Percentiles rank a stretch among this genome's conserved stretches.
Conservation (phyloP, 2,888 invertebrate species). For the Stenodera caucasica region DNA sequence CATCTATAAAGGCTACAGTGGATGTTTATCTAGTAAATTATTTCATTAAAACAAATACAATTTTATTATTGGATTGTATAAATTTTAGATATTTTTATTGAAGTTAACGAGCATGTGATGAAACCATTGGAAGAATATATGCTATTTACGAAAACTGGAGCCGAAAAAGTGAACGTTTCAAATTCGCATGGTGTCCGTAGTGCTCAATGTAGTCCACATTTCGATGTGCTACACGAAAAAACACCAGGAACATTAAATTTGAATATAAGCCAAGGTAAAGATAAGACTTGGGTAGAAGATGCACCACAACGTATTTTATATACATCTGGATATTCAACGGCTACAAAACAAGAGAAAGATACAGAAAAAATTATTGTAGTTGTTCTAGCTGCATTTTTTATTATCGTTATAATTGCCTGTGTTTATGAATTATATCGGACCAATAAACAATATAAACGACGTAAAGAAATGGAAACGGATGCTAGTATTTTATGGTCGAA, state of each 20-base stretch:
- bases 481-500: constrained; percentile 74
- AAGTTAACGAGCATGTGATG: constrained; percentile 85
- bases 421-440: constrained; percentile 76
- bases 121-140: constrained; percentile 90
- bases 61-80: constrained; percentile 8
- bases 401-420: constrained; percentile 68
- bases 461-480: constrained; percentile 75
- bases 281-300: constrained; percentile 83
- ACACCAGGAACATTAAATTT: constrained; percentile 61
- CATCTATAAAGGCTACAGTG: constrained; percentile 84
- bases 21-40: constrained; percentile 86
- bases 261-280: constrained; percentile 67
- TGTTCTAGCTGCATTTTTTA: constrained; percentile 73
- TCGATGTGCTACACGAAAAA: constrained; percentile 65
- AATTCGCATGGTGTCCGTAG: constrained; percentile 84
- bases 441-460: constrained; percentile 71
- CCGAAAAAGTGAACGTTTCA: constrained; percentile 83
- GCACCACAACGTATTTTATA: constrained; percentile 77
- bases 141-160: constrained; percentile 83
- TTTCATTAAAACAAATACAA: constrained; percentile 8
- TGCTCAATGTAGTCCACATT: constrained; percentile 81
- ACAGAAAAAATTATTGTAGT: constrained; percentile 78
- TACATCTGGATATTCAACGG: constrained; percentile 72
- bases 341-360: constrained; percentile 77
- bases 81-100: constrained; percentile 76